A percentile compares a stretch with the other conserved stretches of the same genome.
Evolutionary conservation across 2,797 vertebrate genomes (phyloP).

Genomic region (Brachyrhaphis roseni): DNA sequence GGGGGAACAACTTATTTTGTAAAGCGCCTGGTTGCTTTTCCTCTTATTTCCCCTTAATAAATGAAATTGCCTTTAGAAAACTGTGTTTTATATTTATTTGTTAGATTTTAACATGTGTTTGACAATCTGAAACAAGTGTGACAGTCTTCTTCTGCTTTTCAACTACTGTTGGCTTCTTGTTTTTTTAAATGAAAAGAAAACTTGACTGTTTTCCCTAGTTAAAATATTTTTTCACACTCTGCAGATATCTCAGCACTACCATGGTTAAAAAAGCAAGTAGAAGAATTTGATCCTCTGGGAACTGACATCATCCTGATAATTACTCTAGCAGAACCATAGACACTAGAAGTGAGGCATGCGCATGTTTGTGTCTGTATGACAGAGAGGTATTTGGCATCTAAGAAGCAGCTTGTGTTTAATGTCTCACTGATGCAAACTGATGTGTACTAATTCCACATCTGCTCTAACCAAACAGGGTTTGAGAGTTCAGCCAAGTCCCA

Average conservation of each 20-base stretch:
- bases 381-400: conserved; percentile 61
- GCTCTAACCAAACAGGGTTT: conserved; percentile 74
- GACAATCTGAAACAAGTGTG: neutral
- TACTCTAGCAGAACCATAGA: conserved; percentile 47
- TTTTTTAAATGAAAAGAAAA: neutral
- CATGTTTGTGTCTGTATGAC: conserved; percentile 54
- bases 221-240: conserved; percentile 6
- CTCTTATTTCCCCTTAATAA: neutral
- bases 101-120: neutral
- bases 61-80: neutral
- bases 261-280: conserved; percentile 8
- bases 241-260: conserved; percentile 12
- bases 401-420: conserved; percentile 67
- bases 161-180: neutral
- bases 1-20: neutral
- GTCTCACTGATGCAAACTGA: conserved; percentile 79
- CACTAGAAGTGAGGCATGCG: conserved; percentile 45
- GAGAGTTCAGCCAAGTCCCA: conserved; percentile 70
- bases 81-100: neutral
- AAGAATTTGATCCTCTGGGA: conserved; percentile 44
- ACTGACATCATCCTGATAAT: conserved; percentile 66
- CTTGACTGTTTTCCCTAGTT: conserved; percentile 26
- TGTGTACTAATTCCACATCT: conserved; percentile 81
- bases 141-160: neutral
- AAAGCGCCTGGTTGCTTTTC: neutral